These are phyloP conservation scores for Chroicocephalus ridibundus DNA, from an alignment of 2,113 vertebrate species.

Conservation along the genomic window DNA sequence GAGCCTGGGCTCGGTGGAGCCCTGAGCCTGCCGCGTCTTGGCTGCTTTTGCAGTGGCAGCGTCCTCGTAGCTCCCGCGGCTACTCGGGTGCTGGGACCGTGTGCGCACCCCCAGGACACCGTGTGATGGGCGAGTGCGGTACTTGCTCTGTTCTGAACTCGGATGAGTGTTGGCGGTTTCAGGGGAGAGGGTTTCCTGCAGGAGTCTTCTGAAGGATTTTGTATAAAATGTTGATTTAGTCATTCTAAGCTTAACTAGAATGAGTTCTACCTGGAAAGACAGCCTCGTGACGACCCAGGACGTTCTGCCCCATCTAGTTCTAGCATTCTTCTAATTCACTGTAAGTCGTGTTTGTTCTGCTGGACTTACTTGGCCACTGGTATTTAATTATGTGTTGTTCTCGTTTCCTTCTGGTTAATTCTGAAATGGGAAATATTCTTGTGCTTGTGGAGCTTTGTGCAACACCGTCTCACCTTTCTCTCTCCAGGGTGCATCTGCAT, in stretches of 20 bases:
- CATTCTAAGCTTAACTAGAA: neutral
- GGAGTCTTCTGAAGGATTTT: neutral
- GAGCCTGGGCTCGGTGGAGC: neutral
- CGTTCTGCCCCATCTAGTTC: neutral
- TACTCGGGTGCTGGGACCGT: fast-evolving
- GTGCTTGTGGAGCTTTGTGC: neutral
- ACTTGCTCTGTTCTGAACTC: neutral
- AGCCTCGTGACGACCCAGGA: neutral
- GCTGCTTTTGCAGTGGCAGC: neutral
- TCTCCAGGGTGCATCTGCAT: fast-evolving
- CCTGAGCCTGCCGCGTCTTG: neutral
- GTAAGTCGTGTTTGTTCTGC: neutral
- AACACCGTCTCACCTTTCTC: fast-evolving
- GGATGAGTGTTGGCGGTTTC: neutral
- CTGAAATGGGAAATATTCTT: neutral
- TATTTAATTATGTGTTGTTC: neutral
- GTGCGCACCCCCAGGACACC: fast-evolving
- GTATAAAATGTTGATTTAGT: neutral
- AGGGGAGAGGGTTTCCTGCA: neutral
- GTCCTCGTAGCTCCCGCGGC: neutral
- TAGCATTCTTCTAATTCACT: neutral
- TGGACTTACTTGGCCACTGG: neutral
- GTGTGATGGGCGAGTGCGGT: fast-evolving
- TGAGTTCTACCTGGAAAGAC: fast-evolving
- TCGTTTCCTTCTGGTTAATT: neutral